phyloP scores from a whole-genome alignment of 2,113 vertebrate genomes.

The Phrynosoma platyrhinos region DNA sequence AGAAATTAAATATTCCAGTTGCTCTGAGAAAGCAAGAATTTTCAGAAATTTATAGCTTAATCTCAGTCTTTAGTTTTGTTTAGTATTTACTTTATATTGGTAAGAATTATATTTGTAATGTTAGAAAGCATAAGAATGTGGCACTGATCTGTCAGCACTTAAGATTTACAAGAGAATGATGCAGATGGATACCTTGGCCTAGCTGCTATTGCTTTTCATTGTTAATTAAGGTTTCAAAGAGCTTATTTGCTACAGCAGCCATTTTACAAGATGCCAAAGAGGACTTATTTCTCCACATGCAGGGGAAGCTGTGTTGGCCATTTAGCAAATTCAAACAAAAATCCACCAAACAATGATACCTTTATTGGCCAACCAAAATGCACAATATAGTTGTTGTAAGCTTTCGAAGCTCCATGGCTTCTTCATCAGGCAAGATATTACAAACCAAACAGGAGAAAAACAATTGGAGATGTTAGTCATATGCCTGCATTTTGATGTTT shows the following conservation, averaged over 20 bases:
- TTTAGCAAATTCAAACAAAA: no score
- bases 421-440: no score
- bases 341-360: no score
- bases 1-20: not conserved
- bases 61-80: constrained; percentile 8
- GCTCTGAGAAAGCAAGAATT: not conserved
- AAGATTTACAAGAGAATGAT: constrained; percentile 25
- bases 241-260: not conserved
- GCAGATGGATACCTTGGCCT: constrained; percentile 16
- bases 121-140: not conserved
- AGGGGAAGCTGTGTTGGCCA: no score
- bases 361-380: no score
- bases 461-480: no score
- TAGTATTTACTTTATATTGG: not conserved
- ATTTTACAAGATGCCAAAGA: constrained; percentile 34
- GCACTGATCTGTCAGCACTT: not conserved
- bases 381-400: no score
- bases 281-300: not conserved
- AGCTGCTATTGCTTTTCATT: constrained; percentile 6
- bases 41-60: not conserved
- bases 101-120: constrained; percentile 16
- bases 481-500: no score
- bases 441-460: no score
- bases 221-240: not conserved
- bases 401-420: no score